Conservation (phyloP, 2,113 vertebrate genomes). For the Taurulus bubalis region DNA sequence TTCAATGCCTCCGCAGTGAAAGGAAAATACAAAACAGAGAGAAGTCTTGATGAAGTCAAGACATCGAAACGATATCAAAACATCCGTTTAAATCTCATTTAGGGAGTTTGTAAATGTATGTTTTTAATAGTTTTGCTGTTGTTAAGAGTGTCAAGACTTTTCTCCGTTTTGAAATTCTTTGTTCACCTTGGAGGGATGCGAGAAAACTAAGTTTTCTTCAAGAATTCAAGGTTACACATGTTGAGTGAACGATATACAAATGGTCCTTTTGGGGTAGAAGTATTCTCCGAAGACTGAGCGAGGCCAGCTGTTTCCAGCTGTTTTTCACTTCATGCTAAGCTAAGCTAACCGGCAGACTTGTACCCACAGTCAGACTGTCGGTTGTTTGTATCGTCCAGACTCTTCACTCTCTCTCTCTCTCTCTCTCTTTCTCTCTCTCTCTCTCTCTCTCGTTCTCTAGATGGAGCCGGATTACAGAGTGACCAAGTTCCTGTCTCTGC, state of each 20-base stretch:
- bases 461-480: slow-evolving; percentile 96
- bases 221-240: too few relatives aligned
- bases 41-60: too few relatives aligned
- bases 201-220: too few relatives aligned
- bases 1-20: too few relatives aligned
- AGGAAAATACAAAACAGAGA: too few relatives aligned
- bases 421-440: neutral
- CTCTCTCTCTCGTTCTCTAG: slow-evolving; percentile 74
- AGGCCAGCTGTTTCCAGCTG: neutral
- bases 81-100: too few relatives aligned
- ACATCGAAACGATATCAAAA: too few relatives aligned
- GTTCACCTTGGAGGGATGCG: too few relatives aligned
- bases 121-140: too few relatives aligned
- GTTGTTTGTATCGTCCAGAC: neutral
- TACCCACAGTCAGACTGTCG: neutral
- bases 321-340: neutral
- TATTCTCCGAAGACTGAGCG: neutral
- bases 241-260: too few relatives aligned
- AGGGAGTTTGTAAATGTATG: too few relatives aligned
- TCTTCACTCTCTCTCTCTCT: neutral
- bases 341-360: neutral
- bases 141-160: neutral
- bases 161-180: neutral
- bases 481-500: slow-evolving; percentile 94
- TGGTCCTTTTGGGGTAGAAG: neutral